phyloP scores from a whole-genome alignment of 2,797 vertebrate species.

The Paratrypauchen microcephalus region DNA sequence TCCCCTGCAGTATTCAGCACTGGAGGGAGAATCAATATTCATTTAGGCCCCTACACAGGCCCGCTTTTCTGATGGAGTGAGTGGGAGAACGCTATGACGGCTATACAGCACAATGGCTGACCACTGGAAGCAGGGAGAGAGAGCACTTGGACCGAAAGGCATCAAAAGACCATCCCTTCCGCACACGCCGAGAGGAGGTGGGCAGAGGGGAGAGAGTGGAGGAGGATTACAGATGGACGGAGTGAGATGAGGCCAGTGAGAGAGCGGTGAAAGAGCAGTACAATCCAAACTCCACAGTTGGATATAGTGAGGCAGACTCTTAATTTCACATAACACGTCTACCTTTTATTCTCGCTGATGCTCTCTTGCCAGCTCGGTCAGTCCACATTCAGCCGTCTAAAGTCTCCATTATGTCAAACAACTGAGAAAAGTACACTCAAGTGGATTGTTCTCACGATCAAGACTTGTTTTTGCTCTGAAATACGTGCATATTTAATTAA shows the following conservation, averaged over 20 bases:
- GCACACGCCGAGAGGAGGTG: conserved; percentile 40
- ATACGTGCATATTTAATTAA: not conserved
- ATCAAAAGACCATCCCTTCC: conserved; percentile 70
- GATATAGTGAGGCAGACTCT: conserved; percentile 55
- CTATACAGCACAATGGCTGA: conserved; percentile 60
- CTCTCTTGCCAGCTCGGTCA: conserved; percentile 28
- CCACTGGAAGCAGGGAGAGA: conserved; percentile 60
- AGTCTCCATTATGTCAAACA: conserved; percentile 18
- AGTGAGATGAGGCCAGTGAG: conserved; percentile 61
- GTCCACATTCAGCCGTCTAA: conserved; percentile 37
- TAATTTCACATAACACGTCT: conserved; percentile 69
- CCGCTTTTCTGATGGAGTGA: conserved; percentile 71
- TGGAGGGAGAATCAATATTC: conserved; percentile 78
- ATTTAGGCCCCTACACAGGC: conserved; percentile 70
- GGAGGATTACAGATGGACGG: conserved; percentile 72
- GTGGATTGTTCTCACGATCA: conserved; percentile 12
- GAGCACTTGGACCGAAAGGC: conserved; percentile 61
- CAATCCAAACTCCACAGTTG: conserved; percentile 66
- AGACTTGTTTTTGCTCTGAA: conserved; percentile 5
- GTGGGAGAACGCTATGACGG: conserved; percentile 70
- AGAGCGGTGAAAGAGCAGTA: conserved; percentile 39
- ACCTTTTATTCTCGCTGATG: conserved; percentile 43
- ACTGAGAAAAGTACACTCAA: conserved; percentile 21
- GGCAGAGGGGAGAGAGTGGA: conserved; percentile 55
- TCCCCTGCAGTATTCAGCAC: conserved; percentile 62